phyloP scores from a whole-genome alignment of 2,797 vertebrate genomes.

The Micromesistius poutassou region DNA sequence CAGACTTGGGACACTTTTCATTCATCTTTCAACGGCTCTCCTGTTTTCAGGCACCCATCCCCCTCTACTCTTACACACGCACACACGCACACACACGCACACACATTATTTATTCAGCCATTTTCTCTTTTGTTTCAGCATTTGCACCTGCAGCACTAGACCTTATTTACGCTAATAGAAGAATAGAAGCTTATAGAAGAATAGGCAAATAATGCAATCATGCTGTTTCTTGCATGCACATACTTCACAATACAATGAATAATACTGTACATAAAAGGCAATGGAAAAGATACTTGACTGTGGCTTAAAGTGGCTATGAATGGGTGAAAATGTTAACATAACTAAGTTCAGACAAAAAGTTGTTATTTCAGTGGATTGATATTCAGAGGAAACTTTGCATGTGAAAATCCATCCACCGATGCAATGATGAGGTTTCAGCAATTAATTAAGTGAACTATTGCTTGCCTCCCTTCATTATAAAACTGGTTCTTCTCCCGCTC shows the following conservation, averaged over 20 bases:
- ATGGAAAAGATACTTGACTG: neutral
- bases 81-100: conserved; percentile 3
- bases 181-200: neutral
- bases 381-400: neutral
- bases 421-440: neutral
- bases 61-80: conserved; percentile 15
- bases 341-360: neutral
- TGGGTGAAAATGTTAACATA: neutral
- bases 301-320: neutral
- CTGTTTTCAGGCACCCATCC: conserved; percentile 8
- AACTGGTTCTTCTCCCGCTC: neutral
- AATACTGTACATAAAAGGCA: neutral
- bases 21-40: conserved; percentile 62
- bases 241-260: neutral
- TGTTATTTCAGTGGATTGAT: neutral
- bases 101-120: conserved; percentile 1
- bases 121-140: neutral
- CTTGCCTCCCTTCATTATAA: neutral
- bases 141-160: neutral
- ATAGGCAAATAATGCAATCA: neutral
- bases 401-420: neutral
- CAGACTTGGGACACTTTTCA: conserved; percentile 64
- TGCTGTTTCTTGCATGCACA: neutral
- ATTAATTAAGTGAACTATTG: neutral
- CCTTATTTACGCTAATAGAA: neutral